Evolutionary conservation across 2,888 invertebrate genomes (phyloP).

Genomic region (Esperia sulphurella): DNA sequence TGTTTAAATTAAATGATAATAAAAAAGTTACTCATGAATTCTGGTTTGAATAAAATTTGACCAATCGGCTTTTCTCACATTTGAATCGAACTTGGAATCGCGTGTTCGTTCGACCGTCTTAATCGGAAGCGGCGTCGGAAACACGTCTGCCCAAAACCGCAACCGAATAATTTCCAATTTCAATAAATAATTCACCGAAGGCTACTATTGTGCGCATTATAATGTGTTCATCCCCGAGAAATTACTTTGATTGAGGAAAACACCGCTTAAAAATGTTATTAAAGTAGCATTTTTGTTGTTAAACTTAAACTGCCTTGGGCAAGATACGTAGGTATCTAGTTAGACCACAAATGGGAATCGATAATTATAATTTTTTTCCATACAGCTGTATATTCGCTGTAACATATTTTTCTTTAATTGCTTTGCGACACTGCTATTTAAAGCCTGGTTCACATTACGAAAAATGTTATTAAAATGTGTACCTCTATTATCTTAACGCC

Average conservation of each 20-base stretch:
- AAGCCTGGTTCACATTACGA: constrained; percentile 5
- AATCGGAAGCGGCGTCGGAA: constrained; percentile 71
- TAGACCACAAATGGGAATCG: constrained; percentile 28
- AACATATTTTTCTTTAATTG: not conserved
- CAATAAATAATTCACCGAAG: constrained; percentile 67
- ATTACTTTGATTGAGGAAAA: constrained; percentile 41
- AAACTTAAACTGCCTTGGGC: constrained; percentile 2
- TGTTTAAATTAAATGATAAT: too few relatives aligned
- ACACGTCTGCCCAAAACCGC: constrained; percentile 74
- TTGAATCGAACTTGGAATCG: constrained; percentile 45
- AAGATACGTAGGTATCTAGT: constrained; percentile 9
- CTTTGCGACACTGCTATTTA: constrained; percentile 15
- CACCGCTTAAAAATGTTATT: constrained; percentile 26
- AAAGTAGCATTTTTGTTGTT: constrained; percentile 27
- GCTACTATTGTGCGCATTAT: constrained; percentile 39
- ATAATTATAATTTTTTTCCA: constrained; percentile 15
- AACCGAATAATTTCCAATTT: constrained; percentile 72
- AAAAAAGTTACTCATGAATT: too few relatives aligned
- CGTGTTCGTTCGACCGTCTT: constrained; percentile 59
- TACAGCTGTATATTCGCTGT: too few relatives aligned
- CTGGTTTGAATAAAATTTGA: too few relatives aligned
- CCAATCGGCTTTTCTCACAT: too few relatives aligned
- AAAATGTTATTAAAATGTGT: too few relatives aligned
- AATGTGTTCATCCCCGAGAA: constrained; percentile 41
- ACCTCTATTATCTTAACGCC: too few relatives aligned